Conservation (phyloP, 2,113 vertebrate genomes). For the Camelus bactrianus region DNA sequence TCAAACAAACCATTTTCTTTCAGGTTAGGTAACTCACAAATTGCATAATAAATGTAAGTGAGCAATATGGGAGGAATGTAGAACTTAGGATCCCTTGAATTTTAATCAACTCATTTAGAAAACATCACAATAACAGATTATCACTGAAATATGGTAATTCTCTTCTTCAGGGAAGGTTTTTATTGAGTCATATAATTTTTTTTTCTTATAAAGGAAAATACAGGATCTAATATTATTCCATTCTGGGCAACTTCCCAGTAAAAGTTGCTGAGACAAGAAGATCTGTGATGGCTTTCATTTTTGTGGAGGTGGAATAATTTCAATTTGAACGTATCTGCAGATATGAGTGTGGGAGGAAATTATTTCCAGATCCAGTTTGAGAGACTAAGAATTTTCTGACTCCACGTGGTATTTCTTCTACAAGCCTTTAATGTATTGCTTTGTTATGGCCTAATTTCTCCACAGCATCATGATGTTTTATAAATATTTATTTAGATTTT, state of each 20-base stretch:
- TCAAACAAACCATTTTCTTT: not conserved
- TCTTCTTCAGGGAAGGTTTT: conserved; percentile 45
- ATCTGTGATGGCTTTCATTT: conserved; percentile 56
- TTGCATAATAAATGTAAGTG: not conserved
- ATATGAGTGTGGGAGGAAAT: not conserved
- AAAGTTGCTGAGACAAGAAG: conserved; percentile 69
- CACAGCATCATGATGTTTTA: not conserved
- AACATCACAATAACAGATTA: conserved; percentile 20
- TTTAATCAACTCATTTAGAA: conserved; percentile 57
- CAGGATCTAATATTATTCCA: conserved; percentile 49
- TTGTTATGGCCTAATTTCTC: not conserved
- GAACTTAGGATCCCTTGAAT: conserved; percentile 12
- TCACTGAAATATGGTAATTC: conserved; percentile 42
- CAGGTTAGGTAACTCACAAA: not conserved
- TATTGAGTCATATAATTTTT: conserved; percentile 43
- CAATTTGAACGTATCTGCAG: conserved; percentile 50
- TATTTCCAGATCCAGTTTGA: conserved; percentile 51
- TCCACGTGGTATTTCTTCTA: not conserved
- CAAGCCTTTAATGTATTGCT: not conserved
- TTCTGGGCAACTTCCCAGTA: conserved; percentile 55
- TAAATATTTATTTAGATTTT: conserved; percentile 48
- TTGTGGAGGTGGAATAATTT: conserved; percentile 60
- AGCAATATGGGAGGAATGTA: not conserved
- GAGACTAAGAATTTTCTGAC: conserved; percentile 17
- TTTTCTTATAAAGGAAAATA: conserved; percentile 60